A percentile compares a stretch with the other conserved stretches of the same genome.
Conservation (phyloP, 2,888 invertebrate genomes). For the Carabus problematicus region DNA sequence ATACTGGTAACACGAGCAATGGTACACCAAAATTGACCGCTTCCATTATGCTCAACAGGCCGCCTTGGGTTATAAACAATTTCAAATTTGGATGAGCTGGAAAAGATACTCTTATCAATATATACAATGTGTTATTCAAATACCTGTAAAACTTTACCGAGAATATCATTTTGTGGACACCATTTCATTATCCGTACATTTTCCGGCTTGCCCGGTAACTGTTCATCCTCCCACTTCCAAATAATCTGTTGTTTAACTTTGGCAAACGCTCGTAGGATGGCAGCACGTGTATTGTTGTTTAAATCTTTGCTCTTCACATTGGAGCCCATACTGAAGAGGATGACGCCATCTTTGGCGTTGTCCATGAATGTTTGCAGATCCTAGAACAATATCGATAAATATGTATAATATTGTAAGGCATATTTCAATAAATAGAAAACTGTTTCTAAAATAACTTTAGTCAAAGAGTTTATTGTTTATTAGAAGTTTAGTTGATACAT, state of each 20-base stretch:
- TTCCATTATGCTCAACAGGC: too few relatives aligned
- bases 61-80: conserved; percentile 67
- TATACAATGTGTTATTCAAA: too few relatives aligned
- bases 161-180: neutral
- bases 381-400: neutral
- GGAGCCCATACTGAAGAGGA: conserved; percentile 25
- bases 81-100: conserved; percentile 64
- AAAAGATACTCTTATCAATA: neutral
- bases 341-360: conserved; percentile 17
- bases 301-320: conserved; percentile 11
- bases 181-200: neutral
- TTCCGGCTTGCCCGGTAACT: neutral
- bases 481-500: neutral
- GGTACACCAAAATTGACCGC: too few relatives aligned
- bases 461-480: too few relatives aligned
- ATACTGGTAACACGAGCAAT: too few relatives aligned
- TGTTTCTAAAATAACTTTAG: too few relatives aligned
- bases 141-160: neutral
- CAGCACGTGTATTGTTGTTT: neutral
- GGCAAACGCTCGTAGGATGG: neutral
- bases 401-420: too few relatives aligned
- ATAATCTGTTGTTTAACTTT: conserved; percentile 3
- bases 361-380: conserved; percentile 23
- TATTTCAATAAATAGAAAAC: neutral
- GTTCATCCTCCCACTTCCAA: neutral